phyloP scores from a whole-genome alignment of 2,113 vertebrate genomes.

The Gymnogyps californianus region DNA sequence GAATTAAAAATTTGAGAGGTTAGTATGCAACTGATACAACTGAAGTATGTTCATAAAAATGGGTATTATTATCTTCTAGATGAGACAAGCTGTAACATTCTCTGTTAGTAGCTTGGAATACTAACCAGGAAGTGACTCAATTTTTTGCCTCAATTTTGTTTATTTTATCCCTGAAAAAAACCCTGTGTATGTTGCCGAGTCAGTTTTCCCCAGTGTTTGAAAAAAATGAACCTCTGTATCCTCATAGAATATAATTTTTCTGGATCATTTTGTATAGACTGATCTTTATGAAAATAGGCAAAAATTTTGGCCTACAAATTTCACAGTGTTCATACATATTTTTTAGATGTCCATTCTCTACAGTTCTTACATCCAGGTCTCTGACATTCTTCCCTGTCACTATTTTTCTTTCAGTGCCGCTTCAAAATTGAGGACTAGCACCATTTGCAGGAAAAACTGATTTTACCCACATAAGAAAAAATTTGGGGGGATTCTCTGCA shows the following conservation, averaged over 20 bases:
- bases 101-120: background rate
- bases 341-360: background rate
- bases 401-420: background rate
- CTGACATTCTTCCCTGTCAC: background rate
- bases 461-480: background rate
- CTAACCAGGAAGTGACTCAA: background rate
- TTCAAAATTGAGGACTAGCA: background rate
- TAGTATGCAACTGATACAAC: background rate
- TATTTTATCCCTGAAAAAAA: background rate
- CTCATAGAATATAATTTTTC: background rate
- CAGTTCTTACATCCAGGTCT: background rate
- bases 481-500: rapidly evolving
- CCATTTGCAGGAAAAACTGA: background rate
- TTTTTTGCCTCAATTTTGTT: background rate
- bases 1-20: background rate
- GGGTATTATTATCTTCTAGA: background rate
- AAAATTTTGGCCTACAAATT: background rate
- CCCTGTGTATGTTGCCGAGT: rapidly evolving
- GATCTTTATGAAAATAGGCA: background rate
- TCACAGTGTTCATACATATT: background rate
- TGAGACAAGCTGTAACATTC: background rate
- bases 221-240: background rate
- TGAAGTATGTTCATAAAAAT: background rate
- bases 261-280: background rate
- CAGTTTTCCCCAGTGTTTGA: background rate